These are phyloP conservation scores for Apostichopus japonicus DNA, from an alignment of 35 echinoderm and acorn worm genomes.

Conservation along the genomic window DNA sequence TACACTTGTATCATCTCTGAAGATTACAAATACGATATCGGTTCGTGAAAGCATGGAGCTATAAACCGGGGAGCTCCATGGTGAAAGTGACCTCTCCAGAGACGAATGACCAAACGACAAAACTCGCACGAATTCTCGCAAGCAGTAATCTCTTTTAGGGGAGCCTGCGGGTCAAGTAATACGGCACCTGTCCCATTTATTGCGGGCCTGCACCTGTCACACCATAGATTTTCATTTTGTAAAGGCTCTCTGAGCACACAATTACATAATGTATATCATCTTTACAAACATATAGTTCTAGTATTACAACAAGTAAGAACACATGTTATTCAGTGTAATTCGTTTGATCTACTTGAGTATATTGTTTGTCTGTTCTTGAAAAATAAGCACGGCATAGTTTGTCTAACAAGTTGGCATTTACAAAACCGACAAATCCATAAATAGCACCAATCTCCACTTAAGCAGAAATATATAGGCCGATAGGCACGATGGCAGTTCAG, in stretches of 20 bases:
- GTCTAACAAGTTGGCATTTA: not conserved
- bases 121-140: not conserved
- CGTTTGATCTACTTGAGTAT: not conserved
- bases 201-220: not conserved
- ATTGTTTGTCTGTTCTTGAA: not conserved
- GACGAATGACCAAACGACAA: not conserved
- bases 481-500: too few species aligned
- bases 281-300: not conserved
- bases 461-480: too few species aligned
- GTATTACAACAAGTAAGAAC: not conserved
- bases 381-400: not conserved
- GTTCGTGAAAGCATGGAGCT: too few species aligned
- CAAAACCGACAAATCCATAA: not conserved
- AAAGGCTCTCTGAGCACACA: not conserved
- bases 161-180: not conserved
- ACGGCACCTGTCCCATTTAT: not conserved
- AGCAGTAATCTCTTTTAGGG: too few species aligned
- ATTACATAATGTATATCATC: not conserved
- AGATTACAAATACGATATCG: too few species aligned
- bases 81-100: not conserved
- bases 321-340: not conserved
- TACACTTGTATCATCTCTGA: too few species aligned
- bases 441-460: not conserved
- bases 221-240: not conserved
- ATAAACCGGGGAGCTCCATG: too few species aligned